Conservation (phyloP, 2,113 vertebrate species). For the Mellivora capensis region DNA sequence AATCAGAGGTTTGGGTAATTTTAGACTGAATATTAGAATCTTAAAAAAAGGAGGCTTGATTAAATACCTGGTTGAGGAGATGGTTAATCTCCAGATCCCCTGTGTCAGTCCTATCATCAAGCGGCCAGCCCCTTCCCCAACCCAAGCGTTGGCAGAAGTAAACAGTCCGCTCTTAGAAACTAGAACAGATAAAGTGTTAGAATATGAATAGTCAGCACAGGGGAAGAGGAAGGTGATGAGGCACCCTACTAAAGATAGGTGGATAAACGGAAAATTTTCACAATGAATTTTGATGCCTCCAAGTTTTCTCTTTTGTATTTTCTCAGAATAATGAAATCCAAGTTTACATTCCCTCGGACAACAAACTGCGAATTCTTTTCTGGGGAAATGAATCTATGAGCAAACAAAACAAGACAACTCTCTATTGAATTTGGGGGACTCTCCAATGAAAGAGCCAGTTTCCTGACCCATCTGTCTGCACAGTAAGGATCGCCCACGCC, state of each 20-base stretch:
- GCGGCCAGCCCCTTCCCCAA: background rate
- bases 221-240: background rate
- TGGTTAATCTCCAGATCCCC: background rate
- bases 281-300: background rate
- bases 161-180: background rate
- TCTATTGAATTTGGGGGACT: background rate
- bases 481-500: background rate
- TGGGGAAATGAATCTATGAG: background rate
- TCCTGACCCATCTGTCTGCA: background rate
- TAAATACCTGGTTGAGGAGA: background rate
- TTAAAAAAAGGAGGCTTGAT: background rate
- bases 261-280: background rate
- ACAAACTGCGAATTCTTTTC: background rate
- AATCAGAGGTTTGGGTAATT: background rate
- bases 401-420: background rate
- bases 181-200: background rate
- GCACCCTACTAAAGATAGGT: background rate
- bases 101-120: background rate
- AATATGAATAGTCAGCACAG: background rate
- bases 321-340: background rate
- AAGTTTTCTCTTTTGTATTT: background rate
- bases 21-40: background rate
- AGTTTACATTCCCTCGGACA: background rate
- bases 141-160: background rate
- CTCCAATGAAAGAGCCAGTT: background rate